phyloP scores from a whole-genome alignment of 2,888 invertebrate species.

The Chymomyza procnemis region DNA sequence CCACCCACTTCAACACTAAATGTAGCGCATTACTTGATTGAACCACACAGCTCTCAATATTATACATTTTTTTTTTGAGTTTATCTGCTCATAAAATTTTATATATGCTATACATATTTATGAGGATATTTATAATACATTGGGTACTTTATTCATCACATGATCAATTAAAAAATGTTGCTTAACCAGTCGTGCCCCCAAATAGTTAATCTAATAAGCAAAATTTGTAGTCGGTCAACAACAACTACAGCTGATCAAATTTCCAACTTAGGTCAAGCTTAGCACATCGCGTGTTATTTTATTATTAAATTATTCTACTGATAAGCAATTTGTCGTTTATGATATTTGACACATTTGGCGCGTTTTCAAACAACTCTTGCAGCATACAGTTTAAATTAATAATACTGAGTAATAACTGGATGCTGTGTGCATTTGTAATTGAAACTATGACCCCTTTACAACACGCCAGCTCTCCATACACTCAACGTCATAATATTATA shows the following conservation, averaged over 20 bases:
- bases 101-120: background rate
- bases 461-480: background rate
- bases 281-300: background rate
- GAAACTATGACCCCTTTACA: background rate
- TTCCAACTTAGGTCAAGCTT: background rate
- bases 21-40: too few relatives aligned
- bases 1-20: slow-evolving; percentile 40
- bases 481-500: background rate
- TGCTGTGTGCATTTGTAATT: background rate
- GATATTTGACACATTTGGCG: background rate
- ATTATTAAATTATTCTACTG: background rate
- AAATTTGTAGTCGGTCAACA: background rate
- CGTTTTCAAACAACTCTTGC: background rate
- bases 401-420: background rate
- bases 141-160: slow-evolving; percentile 42
- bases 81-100: slow-evolving; percentile 53
- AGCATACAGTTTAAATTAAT: background rate
- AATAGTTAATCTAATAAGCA: background rate
- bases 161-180: slow-evolving; percentile 36
- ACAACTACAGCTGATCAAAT: background rate
- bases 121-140: background rate
- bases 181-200: slow-evolving; percentile 47
- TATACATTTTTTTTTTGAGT: slow-evolving; percentile 21
- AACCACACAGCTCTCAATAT: background rate
- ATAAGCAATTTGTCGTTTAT: background rate